Evolutionary conservation across 2,113 vertebrate species (phyloP).

Genomic region (Eulemur macaco): DNA sequence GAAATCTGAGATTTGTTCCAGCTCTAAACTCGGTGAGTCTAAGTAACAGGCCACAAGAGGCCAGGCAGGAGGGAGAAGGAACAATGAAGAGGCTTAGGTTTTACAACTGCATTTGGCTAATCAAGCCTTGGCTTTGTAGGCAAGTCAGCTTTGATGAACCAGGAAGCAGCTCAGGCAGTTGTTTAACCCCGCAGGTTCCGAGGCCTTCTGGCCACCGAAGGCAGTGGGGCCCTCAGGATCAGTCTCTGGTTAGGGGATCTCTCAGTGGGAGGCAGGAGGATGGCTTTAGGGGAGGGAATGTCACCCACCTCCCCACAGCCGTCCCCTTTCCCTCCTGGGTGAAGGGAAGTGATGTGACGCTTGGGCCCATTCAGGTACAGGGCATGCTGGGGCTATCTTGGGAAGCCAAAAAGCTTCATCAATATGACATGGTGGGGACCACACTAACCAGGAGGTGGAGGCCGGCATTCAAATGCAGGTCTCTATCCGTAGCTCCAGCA

Average conservation of each 20-base stretch:
- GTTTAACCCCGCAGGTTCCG: background rate
- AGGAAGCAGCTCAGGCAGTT: background rate
- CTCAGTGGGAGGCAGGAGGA: background rate
- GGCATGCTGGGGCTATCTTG: background rate
- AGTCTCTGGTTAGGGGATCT: background rate
- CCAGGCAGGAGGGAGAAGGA: fast-evolving
- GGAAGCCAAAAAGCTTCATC: background rate
- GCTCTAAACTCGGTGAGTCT: background rate
- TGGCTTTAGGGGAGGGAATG: background rate
- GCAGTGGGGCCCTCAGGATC: too few relatives aligned
- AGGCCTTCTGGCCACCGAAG: background rate
- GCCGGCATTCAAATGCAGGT: background rate
- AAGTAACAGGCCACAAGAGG: background rate
- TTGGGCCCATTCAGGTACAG: background rate
- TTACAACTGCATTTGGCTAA: background rate
- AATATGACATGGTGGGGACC: background rate
- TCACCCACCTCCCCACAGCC: background rate
- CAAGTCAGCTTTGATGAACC: background rate
- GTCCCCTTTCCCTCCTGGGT: background rate
- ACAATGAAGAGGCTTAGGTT: background rate
- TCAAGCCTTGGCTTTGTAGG: background rate
- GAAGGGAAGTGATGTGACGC: background rate
- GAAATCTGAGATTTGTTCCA: background rate
- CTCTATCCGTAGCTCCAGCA: background rate
- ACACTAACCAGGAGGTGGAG: background rate